Evolutionary conservation across 2,113 vertebrate genomes (phyloP).

Genomic region (Cryptotis parvus): DNA sequence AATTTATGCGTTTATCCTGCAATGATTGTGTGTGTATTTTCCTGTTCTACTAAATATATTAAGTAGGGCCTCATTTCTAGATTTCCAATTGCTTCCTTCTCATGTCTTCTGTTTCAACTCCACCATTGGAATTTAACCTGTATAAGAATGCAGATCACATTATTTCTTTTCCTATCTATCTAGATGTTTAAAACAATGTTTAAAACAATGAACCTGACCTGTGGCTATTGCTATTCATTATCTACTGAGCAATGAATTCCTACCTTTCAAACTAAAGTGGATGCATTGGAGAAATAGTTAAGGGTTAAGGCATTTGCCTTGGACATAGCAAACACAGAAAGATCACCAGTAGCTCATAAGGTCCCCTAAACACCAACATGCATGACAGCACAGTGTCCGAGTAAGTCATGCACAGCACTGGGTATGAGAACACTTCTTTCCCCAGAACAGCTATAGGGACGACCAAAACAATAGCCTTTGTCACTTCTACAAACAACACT

Average conservation of each 20-base stretch:
- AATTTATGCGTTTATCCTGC: background rate
- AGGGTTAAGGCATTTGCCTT: too few relatives aligned
- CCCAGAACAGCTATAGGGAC: too few relatives aligned
- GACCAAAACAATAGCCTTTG: background rate
- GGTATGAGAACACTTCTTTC: too few relatives aligned
- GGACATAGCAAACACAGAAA: too few relatives aligned
- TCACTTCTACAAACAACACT: background rate
- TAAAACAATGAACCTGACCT: background rate
- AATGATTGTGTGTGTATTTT: conserved; percentile 9
- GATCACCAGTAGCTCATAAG: too few relatives aligned
- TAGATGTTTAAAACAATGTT: background rate
- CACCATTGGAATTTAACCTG: conserved; percentile 12
- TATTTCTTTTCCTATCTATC: background rate
- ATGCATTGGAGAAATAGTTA: background rate
- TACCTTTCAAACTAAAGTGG: background rate
- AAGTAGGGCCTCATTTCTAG: background rate
- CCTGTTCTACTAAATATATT: background rate
- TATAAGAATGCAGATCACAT: background rate
- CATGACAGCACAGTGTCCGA: too few relatives aligned
- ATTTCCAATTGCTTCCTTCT: background rate
- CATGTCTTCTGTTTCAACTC: background rate
- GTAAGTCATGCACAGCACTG: too few relatives aligned
- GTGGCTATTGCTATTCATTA: background rate
- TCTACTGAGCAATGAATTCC: background rate
- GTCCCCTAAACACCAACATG: too few relatives aligned